Evolutionary conservation across 1,140 invertebrate genomes (phyloP).

Genomic region (Diplogasteroides magnus): DNA sequence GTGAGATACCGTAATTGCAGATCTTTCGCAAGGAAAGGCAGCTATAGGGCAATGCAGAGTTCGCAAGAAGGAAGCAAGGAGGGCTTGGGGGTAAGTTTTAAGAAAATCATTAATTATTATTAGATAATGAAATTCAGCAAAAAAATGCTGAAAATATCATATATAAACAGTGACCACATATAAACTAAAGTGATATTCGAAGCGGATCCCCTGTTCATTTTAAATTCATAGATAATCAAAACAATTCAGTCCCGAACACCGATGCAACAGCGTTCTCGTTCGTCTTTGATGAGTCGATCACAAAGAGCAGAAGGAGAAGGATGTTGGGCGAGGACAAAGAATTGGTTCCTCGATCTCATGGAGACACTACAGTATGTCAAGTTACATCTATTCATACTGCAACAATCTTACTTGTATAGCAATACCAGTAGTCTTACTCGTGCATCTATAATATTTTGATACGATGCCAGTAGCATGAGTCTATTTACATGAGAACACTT

Average conservation of each 20-base stretch:
- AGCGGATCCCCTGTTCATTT: background rate
- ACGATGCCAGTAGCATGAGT: too few relatives aligned
- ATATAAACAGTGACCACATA: too few relatives aligned
- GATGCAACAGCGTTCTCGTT: conserved; percentile 25
- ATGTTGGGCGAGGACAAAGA: conserved; percentile 20
- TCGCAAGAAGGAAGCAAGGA: background rate
- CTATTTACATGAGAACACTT: too few relatives aligned
- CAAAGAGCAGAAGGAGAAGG: conserved; percentile 5
- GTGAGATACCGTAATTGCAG: too few relatives aligned
- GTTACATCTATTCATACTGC: too few relatives aligned
- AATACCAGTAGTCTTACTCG: too few relatives aligned
- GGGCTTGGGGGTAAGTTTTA: background rate
- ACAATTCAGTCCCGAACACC: conserved; percentile 30
- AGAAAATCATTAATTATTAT: too few relatives aligned
- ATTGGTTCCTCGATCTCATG: conserved; percentile 8
- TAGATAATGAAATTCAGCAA: too few relatives aligned
- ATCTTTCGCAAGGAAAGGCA: background rate
- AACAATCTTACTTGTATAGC: too few relatives aligned
- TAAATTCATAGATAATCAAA: background rate
- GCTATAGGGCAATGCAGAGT: conserved; percentile 1
- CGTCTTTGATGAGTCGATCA: conserved; percentile 1
- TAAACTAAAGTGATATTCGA: too few relatives aligned
- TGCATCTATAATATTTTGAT: too few relatives aligned
- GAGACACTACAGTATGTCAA: conserved; percentile 21
- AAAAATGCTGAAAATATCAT: too few relatives aligned